Evolutionary conservation across 2,797 vertebrate genomes (phyloP), one percentile per base, ranked within the genome.

Genomic region (Gobionotothen gibberifrons): DNA sequence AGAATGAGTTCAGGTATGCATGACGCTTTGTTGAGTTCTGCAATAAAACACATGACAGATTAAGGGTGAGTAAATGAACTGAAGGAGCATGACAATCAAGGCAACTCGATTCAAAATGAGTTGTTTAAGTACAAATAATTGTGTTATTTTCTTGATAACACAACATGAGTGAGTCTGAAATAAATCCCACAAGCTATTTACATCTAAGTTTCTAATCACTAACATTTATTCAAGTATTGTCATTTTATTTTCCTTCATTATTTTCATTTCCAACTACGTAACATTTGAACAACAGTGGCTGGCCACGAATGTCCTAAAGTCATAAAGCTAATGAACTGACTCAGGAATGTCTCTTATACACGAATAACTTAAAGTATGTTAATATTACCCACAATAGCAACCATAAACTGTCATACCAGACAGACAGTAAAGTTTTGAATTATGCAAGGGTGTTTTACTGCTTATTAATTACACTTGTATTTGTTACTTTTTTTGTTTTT

Each of bases 21-120:
- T 96, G 95, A 63, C 97, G 92, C 54, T 87, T 76, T 63, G 92
- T 2, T 0, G 95, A 96, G 88, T 93, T 86, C 97, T 98, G 77
- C 16, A 84, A 79, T 3, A 47, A 78, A 49, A 84, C 42, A 78
- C 3, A 57, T 1, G 7, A 51, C 11, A 54, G 1, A 71, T 58
- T 39, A 22, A 0, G 3, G 10, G 3, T 11, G 1, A 3, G 5
- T 5, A 16, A 26, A 7, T 57, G 11, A 49, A 55, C 22, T n/a
- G n/a, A 9, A 32, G 51, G 5, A 53, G 5, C 46, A 40, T 0
- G 0, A 15, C 58, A 42, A 65, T 19, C 7, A 0, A 40, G 5
- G 9, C 8, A 19, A 44, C 11, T 6, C 2, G 0, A 53, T 40
- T n/a, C n/a, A n/a, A n/a, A n/a, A n/a, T n/a, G n/a, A n/a, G n/a